Conservation (phyloP, 1,140 invertebrate genomes). For the Nymphalis io region DNA sequence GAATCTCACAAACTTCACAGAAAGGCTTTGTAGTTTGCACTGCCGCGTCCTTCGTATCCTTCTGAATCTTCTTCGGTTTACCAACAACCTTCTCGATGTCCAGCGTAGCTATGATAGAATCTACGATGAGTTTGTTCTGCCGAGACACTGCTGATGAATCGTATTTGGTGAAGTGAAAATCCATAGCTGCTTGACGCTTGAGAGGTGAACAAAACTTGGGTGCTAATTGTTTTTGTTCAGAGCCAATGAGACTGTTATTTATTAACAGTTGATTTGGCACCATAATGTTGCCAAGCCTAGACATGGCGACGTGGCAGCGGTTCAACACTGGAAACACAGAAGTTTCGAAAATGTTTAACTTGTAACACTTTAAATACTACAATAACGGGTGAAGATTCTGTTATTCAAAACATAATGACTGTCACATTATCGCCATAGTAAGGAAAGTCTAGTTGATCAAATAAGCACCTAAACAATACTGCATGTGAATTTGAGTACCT, state of each 20-base stretch:
- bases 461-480: too few species aligned
- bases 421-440: not conserved
- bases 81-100: slow-evolving; percentile 57
- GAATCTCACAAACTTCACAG: slow-evolving; percentile 70
- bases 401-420: not conserved
- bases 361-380: not conserved
- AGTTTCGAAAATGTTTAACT: slow-evolving; percentile 25
- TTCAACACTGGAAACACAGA: slow-evolving; percentile 70
- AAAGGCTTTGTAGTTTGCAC: slow-evolving; percentile 63
- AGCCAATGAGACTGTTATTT: slow-evolving; percentile 44
- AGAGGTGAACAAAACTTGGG: slow-evolving; percentile 70
- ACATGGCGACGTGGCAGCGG: slow-evolving; percentile 62
- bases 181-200: slow-evolving; percentile 60
- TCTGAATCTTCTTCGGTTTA: slow-evolving; percentile 51
- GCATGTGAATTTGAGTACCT: too few species aligned
- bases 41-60: slow-evolving; percentile 60
- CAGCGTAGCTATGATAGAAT: slow-evolving; percentile 57
- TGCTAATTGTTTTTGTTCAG: slow-evolving; percentile 50
- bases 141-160: slow-evolving; percentile 37
- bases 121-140: slow-evolving; percentile 65
- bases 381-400: not conserved
- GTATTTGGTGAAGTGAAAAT: slow-evolving; percentile 64
- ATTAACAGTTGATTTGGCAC: slow-evolving; percentile 65
- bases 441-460: too few species aligned
- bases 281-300: slow-evolving; percentile 51